Base-by-base conservation (phyloP, 2,113 vertebrate species). In the Phalacrocorax carbo region DNA sequence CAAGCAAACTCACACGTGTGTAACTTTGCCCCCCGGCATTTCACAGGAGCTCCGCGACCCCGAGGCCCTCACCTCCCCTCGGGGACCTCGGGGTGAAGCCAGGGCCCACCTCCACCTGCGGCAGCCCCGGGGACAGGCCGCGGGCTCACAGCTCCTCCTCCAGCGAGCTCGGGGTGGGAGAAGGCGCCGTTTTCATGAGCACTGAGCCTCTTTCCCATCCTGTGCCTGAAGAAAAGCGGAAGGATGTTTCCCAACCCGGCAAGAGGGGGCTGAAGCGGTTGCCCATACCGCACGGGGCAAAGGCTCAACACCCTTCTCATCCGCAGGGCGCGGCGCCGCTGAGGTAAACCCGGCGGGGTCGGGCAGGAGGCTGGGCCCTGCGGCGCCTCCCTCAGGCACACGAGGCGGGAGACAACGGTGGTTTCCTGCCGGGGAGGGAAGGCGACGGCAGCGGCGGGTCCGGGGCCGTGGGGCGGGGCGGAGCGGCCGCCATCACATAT, bases 401-500 rank as follows among this genome's bases (percentile, higher is more conserved):
- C 25, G 23, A 11, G 4, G 16, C 22, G 15, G 22, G 5, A 70
- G 7, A 10, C 36, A 81, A 49, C 38, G 22, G 5, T 21, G 15
- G 58, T 64, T 58, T 44, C 49, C 44, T 17, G 38, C 11, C 4
- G 25, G 14, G 16, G 51, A 49, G 20, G 60, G 60, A 62, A 7
- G 68, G 34, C 16, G 54, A 5, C 26, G 61, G 46, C 9, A 30
- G 12, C 23, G 36, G 48, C 10, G 38, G 17, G 16, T 19, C 7
- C 15, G 49, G 54, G 18, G 27, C 30, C 22, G 30, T 6, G 36
- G 57, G 81, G 52, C 55, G 82, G 82, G 29, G 85, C 42, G 44
- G 76, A 9, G 61, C 77, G 16, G 52, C 84, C 84, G 93, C 94
- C 94, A 93, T 96, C 84, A 70, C 81, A 16, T 26, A 29, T 54